A percentile compares a stretch with the other conserved stretches of the same genome.
These are phyloP conservation scores for Brotula barbata DNA, from an alignment of 2,797 vertebrate species.

Conservation along the genomic window DNA sequence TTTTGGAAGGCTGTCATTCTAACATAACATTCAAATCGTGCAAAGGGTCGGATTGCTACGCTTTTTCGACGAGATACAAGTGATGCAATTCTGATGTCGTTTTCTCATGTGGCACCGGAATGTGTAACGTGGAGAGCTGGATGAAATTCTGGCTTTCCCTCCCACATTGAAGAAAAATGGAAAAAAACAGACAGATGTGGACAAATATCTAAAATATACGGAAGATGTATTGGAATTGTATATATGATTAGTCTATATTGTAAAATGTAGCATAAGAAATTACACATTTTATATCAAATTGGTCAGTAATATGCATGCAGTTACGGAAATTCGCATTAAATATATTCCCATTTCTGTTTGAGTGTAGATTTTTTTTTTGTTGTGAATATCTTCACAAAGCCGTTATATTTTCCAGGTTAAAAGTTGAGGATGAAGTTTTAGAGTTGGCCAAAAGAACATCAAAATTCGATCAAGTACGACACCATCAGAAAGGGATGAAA, in stretches of 20 bases:
- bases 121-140: too few relatives aligned
- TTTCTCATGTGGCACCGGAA: not conserved
- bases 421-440: constrained; percentile 2
- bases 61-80: too few relatives aligned
- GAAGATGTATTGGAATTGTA: constrained; percentile 55
- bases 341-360: constrained; percentile 55
- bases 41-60: too few relatives aligned
- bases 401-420: constrained; percentile 26
- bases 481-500: not conserved
- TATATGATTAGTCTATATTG: constrained; percentile 68
- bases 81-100: too few relatives aligned
- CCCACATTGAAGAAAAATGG: constrained; percentile 44
- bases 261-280: constrained; percentile 68
- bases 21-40: too few relatives aligned
- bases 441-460: too few relatives aligned
- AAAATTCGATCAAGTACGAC: too few relatives aligned
- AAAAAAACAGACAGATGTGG: constrained; percentile 16
- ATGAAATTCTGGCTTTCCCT: constrained; percentile 38
- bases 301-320: constrained; percentile 71
- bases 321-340: constrained; percentile 54
- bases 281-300: constrained; percentile 73
- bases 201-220: constrained; percentile 44
- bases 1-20: too few relatives aligned
- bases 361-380: constrained; percentile 41
- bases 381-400: constrained; percentile 36